A percentile compares a stretch with the other conserved stretches of the same genome.
phyloP scores from a whole-genome alignment of 2,888 invertebrate species.

The Melieria crassipennis region DNA sequence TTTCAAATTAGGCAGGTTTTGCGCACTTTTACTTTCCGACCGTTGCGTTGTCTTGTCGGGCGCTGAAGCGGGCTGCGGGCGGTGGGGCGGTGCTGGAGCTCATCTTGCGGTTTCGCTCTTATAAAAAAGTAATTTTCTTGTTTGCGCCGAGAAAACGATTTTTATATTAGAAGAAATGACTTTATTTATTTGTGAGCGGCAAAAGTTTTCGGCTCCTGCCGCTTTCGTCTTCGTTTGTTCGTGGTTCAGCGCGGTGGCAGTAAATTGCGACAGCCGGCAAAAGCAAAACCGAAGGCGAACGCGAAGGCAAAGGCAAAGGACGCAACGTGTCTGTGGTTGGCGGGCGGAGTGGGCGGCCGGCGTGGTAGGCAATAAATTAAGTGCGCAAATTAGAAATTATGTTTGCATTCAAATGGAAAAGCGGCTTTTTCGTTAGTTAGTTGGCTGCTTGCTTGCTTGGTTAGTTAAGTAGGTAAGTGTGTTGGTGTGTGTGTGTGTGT shows the following conservation, averaged over 20 bases:
- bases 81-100: constrained; percentile 35
- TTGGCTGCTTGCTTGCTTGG: not conserved
- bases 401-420: constrained; percentile 60
- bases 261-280: constrained; percentile 43
- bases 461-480: not conserved
- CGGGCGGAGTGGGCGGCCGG: not conserved
- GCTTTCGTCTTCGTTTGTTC: constrained; percentile 14
- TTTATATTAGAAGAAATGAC: constrained; percentile 66
- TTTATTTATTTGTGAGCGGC: constrained; percentile 60
- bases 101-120: constrained; percentile 40
- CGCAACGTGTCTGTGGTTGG: no score
- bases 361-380: constrained; percentile 59
- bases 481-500: not conserved
- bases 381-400: constrained; percentile 65
- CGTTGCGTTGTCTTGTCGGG: constrained; percentile 11
- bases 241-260: constrained; percentile 30
- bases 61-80: not conserved
- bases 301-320: no score
- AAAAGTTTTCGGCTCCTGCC: constrained; percentile 45
- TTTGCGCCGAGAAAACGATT: constrained; percentile 51
- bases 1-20: constrained; percentile 60
- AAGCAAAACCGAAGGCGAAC: no score
- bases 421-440: constrained; percentile 24
- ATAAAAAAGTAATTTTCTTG: constrained; percentile 49
- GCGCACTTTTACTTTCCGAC: constrained; percentile 35